Conservation (phyloP, 2,888 invertebrate species). For the Rhagonycha lutea region DNA sequence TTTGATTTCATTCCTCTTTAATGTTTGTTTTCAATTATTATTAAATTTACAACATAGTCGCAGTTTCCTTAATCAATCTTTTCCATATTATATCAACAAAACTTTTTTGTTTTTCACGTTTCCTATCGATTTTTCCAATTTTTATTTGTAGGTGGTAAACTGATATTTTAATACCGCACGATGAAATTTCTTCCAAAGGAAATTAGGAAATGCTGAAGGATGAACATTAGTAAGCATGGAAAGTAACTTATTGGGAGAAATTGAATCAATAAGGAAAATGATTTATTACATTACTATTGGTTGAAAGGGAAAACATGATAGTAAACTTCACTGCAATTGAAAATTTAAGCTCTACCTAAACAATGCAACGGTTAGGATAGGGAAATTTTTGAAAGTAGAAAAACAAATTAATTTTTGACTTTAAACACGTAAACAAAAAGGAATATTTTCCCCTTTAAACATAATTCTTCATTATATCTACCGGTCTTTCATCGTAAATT, state of each 20-base stretch:
- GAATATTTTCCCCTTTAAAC: constrained; percentile 12
- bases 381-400: not conserved
- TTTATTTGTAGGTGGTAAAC: not conserved
- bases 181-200: not conserved
- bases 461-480: constrained; percentile 26
- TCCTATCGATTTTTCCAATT: not conserved
- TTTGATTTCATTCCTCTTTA: not conserved
- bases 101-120: not conserved
- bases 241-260: not conserved
- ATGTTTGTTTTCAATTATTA: not conserved
- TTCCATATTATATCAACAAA: not conserved
- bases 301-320: not conserved
- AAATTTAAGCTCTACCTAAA: not conserved
- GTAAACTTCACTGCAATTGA: not conserved
- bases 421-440: constrained; percentile 5
- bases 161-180: not conserved
- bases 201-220: not conserved
- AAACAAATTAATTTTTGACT: constrained; percentile 8
- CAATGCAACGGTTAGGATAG: not conserved
- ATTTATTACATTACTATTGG: not conserved
- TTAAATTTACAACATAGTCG: not conserved
- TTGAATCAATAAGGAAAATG: not conserved
- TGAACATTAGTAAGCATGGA: not conserved
- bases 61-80: not conserved
- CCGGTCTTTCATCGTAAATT: constrained; percentile 35